These are phyloP conservation scores for Drosophila peninsularis DNA, from an alignment of 2,888 invertebrate genomes.

Conservation along the genomic window DNA sequence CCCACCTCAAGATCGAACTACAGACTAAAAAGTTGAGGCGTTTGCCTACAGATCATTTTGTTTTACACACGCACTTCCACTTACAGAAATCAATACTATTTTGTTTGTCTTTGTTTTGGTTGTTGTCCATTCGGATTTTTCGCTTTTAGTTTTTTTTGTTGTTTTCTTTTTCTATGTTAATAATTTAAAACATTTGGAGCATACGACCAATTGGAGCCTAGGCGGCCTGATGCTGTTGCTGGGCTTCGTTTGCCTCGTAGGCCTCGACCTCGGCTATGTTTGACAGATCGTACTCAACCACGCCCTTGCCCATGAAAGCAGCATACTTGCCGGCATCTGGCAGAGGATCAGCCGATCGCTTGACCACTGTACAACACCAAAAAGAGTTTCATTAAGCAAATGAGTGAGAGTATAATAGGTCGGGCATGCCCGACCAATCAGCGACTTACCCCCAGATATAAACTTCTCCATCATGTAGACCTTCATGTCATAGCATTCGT, in stretches of 20 bases:
- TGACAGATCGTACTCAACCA: conserved; percentile 90
- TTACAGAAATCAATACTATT: conserved; percentile 65
- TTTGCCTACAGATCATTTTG: conserved; percentile 44
- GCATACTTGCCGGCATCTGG: conserved; percentile 88
- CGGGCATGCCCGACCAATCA: not conserved
- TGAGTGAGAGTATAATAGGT: not conserved
- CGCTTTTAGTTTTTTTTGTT: conserved; percentile 10
- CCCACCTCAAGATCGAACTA: conserved; percentile 35
- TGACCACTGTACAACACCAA: conserved; percentile 86
- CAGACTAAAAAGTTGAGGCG: conserved; percentile 66
- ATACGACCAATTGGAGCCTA: conserved; percentile 37
- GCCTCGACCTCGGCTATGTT: conserved; percentile 88
- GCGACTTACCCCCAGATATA: conserved; percentile 87
- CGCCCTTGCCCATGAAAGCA: conserved; percentile 91
- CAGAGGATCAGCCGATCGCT: conserved; percentile 85
- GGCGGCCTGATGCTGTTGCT: conserved; percentile 35
- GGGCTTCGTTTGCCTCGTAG: conserved; percentile 74
- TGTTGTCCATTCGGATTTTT: conserved; percentile 22
- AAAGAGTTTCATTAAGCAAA: not conserved
- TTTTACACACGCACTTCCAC: conserved; percentile 40
- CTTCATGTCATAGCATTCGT: conserved; percentile 89
- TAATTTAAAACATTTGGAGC: conserved; percentile 52
- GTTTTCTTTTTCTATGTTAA: conserved; percentile 22
- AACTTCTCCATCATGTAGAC: conserved; percentile 90
- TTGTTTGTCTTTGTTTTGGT: conserved; percentile 31